Evolutionary conservation across 1,140 invertebrate genomes (phyloP).

Genomic region (Drosophila rhopaloa): DNA sequence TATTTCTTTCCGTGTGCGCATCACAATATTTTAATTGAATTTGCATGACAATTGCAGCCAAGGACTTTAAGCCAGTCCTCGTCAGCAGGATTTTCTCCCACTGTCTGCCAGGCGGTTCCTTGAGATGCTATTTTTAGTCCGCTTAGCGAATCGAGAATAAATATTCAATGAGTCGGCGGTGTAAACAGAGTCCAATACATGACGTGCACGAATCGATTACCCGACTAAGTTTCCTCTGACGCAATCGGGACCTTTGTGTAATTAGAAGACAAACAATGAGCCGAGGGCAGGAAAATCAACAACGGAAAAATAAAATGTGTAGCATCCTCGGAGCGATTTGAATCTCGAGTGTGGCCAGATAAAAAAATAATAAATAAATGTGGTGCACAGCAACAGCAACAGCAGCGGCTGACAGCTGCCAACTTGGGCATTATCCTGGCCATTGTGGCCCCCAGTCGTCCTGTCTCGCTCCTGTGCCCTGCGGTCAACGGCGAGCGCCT

Average conservation of each 20-base stretch:
- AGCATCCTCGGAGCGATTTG: conserved; percentile 46
- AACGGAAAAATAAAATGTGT: conserved; percentile 27
- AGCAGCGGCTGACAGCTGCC: conserved; percentile 33
- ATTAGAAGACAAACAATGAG: conserved; percentile 64
- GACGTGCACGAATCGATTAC: conserved; percentile 55
- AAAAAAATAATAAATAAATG: conserved; percentile 58
- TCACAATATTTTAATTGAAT: conserved; percentile 76
- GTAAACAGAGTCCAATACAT: conserved; percentile 63
- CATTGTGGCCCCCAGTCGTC: neutral
- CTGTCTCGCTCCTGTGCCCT: conserved; percentile 15
- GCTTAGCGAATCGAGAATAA: conserved; percentile 60
- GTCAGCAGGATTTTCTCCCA: conserved; percentile 21
- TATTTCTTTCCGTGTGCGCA: conserved; percentile 15
- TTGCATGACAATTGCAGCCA: conserved; percentile 70
- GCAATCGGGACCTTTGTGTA: conserved; percentile 56
- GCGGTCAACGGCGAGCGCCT: conserved; percentile 47
- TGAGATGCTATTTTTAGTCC: conserved; percentile 64
- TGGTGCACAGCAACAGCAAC: conserved; percentile 37
- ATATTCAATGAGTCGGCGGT: conserved; percentile 56
- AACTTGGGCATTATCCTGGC: conserved; percentile 36
- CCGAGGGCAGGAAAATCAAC: conserved; percentile 1
- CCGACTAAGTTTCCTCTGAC: conserved; percentile 44
- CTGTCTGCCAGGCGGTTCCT: conserved; percentile 13
- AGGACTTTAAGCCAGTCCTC: conserved; percentile 36
- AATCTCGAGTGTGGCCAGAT: conserved; percentile 47